phyloP scores from a whole-genome alignment of 37 sponge, comb jelly and placozoan genomes.

The Cliona cf. orientalis region DNA sequence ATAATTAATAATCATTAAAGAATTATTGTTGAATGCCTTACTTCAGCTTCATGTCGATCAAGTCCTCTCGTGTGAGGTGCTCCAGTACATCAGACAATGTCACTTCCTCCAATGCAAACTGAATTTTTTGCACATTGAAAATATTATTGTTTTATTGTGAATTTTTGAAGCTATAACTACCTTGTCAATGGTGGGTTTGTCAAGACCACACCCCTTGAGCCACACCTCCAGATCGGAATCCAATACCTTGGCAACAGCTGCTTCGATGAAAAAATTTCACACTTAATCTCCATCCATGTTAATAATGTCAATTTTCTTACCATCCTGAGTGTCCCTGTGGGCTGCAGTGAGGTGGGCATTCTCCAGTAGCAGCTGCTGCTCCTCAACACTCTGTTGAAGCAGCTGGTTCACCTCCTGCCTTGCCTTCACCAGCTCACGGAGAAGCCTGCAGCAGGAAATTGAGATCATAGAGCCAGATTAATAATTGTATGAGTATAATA shows the following conservation, averaged over 20 bases:
- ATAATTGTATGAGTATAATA: background rate
- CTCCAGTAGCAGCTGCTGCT: constrained; percentile 1
- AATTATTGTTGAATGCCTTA: constrained; percentile 16
- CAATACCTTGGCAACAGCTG: background rate
- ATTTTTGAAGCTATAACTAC: background rate
- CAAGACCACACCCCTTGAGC: constrained; percentile 13
- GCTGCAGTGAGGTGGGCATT: background rate
- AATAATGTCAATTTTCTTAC: background rate
- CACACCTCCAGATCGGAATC: constrained; percentile 36
- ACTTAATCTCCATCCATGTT: background rate
- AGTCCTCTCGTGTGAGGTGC: constrained; percentile 58
- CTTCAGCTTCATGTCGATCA: constrained; percentile 49
- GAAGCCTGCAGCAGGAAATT: constrained; percentile 5
- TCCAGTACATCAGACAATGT: constrained; percentile 55
- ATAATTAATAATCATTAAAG: too few relatives aligned
- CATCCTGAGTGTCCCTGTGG: background rate
- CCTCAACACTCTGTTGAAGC: background rate
- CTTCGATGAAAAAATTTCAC: background rate
- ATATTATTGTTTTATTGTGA: background rate
- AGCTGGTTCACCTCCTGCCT: constrained; percentile 27
- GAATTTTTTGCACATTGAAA: background rate
- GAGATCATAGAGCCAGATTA: background rate
- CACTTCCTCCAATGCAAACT: constrained; percentile 65
- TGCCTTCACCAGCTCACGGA: constrained; percentile 30
- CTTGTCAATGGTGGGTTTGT: constrained; percentile 1